A percentile compares a stretch with the other conserved stretches of the same genome.
Evolutionary conservation across 1,140 invertebrate genomes (phyloP).

Genomic region (Mya arenaria): DNA sequence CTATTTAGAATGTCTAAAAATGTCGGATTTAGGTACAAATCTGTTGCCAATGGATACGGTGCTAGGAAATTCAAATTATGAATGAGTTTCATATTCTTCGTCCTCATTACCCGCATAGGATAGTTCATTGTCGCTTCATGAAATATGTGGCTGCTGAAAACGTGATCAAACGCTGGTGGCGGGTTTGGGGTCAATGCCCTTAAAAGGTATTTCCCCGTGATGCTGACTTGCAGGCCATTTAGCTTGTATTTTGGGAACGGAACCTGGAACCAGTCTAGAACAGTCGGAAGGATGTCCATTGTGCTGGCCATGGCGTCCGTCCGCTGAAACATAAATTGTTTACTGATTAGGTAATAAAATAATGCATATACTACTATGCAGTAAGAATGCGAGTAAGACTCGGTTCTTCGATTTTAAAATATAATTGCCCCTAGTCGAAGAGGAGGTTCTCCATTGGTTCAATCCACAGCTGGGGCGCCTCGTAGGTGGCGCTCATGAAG

Average conservation of each 20-base stretch:
- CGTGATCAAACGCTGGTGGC: constrained; percentile 52
- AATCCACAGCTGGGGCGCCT: too few relatives aligned
- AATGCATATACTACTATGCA: too few relatives aligned
- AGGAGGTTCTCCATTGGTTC: too few relatives aligned
- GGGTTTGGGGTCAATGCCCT: constrained; percentile 81
- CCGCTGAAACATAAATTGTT: too few relatives aligned
- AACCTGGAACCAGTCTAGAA: constrained; percentile 91
- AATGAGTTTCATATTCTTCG: constrained; percentile 91
- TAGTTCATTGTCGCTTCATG: constrained; percentile 97
- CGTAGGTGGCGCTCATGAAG: too few relatives aligned
- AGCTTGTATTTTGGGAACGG: constrained; percentile 76
- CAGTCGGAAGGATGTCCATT: constrained; percentile 90
- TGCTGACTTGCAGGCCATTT: constrained; percentile 67
- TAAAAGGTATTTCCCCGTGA: constrained; percentile 89
- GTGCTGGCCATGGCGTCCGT: constrained; percentile 88
- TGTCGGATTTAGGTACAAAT: constrained; percentile 92
- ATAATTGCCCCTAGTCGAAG: too few relatives aligned
- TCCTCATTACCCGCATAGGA: constrained; percentile 92
- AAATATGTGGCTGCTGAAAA: constrained; percentile 92
- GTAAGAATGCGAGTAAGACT: too few relatives aligned
- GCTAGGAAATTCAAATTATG: constrained; percentile 92
- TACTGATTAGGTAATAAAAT: too few relatives aligned
- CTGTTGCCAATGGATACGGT: constrained; percentile 95
- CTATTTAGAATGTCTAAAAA: constrained; percentile 93
- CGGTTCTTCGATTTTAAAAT: too few relatives aligned